A percentile compares a stretch with the other conserved stretches of the same genome.
phyloP scores from a whole-genome alignment of 1,140 invertebrate genomes.

The Sitophilus oryzae region DNA sequence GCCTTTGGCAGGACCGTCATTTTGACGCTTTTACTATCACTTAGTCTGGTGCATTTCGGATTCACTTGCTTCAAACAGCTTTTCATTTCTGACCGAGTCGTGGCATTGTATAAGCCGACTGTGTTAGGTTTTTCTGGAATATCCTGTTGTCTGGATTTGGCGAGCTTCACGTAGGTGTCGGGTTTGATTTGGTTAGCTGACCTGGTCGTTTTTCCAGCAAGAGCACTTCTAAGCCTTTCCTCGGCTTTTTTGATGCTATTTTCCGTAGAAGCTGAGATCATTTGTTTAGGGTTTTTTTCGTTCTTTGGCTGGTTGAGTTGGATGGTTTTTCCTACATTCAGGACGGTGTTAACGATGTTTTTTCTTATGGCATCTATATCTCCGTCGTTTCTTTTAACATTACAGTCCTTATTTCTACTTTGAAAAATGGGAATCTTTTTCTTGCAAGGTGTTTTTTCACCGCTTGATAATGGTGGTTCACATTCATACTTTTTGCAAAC shows the following conservation, averaged over 20 bases:
- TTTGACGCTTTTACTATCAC: background rate
- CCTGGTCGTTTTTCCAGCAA: background rate
- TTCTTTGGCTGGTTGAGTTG: background rate
- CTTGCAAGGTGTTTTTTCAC: background rate
- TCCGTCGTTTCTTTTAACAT: background rate
- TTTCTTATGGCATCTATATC: conserved; percentile 1
- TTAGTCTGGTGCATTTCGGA: background rate
- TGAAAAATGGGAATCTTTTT: background rate
- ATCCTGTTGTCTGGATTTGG: background rate
- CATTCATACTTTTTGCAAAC: background rate
- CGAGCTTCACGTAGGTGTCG: background rate
- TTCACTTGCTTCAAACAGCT: conserved; percentile 3
- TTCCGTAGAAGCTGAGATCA: background rate
- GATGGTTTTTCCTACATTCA: background rate
- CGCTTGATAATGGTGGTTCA: background rate
- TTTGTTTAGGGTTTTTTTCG: background rate
- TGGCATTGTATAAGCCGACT: too few species aligned
- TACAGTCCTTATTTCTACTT: background rate
- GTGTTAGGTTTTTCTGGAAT: background rate
- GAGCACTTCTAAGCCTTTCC: background rate
- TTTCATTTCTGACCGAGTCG: too few species aligned
- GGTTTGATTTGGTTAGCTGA: background rate
- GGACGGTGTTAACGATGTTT: conserved; percentile 8
- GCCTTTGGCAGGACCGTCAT: background rate
- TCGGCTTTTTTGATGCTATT: background rate